phyloP scores from a whole-genome alignment of 2,888 invertebrate species.

The Tetheella fluctuosa region DNA sequence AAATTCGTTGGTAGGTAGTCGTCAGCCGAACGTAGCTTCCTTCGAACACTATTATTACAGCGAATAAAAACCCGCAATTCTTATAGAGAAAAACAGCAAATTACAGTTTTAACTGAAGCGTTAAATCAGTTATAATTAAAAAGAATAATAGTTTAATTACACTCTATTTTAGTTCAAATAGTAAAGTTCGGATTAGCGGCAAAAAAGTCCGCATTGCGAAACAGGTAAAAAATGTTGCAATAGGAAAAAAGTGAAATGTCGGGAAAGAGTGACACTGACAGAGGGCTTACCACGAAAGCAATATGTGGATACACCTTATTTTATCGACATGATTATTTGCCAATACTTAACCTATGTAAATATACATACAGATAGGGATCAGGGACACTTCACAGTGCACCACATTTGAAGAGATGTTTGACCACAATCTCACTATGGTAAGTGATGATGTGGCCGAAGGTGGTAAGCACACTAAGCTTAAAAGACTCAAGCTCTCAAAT shows the following conservation, averaged over 20 bases:
- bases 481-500: too few relatives aligned
- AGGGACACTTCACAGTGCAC: too few relatives aligned
- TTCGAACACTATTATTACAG: not conserved
- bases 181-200: constrained; percentile 9
- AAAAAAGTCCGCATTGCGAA: constrained; percentile 29
- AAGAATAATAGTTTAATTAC: not conserved
- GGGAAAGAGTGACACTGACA: constrained; percentile 24
- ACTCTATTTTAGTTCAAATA: constrained; percentile 1
- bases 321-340: too few relatives aligned
- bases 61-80: not conserved
- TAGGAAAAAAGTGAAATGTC: constrained; percentile 20
- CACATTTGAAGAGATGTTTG: too few relatives aligned
- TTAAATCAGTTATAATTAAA: constrained; percentile 2
- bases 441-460: too few relatives aligned
- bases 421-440: too few relatives aligned
- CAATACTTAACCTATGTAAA: too few relatives aligned
- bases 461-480: too few relatives aligned
- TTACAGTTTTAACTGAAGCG: constrained; percentile 1
- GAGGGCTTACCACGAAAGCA: constrained; percentile 21
- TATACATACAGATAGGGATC: too few relatives aligned
- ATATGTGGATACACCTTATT: not conserved
- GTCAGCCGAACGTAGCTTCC: not conserved
- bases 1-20: not conserved
- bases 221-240: constrained; percentile 19
- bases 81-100: not conserved